Percentiles rank a stretch among this genome's conserved stretches.
Conservation (phyloP, 2,888 invertebrate genomes). For the Eristalis arbustorum region DNA sequence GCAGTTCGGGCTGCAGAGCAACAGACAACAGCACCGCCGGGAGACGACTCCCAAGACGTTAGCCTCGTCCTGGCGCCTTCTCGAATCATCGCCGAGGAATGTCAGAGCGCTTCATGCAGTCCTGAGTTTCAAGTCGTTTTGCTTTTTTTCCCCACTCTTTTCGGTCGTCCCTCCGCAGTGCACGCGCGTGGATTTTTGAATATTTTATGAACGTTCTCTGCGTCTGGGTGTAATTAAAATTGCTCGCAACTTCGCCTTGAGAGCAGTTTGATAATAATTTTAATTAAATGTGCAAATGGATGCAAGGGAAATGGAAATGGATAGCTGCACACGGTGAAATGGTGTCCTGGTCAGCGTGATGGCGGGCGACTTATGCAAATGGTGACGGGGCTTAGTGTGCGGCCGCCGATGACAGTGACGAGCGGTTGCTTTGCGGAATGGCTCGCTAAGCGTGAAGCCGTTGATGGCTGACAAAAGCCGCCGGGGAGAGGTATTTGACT, state of each 20-base stretch:
- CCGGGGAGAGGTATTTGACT: conserved; percentile 25
- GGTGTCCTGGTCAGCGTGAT: conserved; percentile 18
- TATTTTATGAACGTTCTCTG: conserved; percentile 43
- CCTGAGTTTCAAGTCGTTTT: neutral
- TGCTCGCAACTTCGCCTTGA: conserved; percentile 53
- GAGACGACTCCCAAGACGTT: conserved; percentile 26
- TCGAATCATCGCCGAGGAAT: conserved; percentile 46
- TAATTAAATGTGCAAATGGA: conserved; percentile 69
- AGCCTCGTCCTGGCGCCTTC: conserved; percentile 43
- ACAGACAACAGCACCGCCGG: conserved; percentile 18
- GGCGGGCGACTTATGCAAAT: conserved; percentile 62
- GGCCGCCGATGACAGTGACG: conserved; percentile 15
- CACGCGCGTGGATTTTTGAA: conserved; percentile 49
- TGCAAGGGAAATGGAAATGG: conserved; percentile 61
- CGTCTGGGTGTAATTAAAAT: conserved; percentile 63
- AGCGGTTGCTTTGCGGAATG: neutral
- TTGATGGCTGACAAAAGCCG: conserved; percentile 14
- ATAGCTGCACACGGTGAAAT: conserved; percentile 42
- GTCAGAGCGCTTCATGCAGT: conserved; percentile 10
- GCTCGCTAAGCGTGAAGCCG: neutral
- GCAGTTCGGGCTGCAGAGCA: conserved; percentile 2
- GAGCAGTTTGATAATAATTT: conserved; percentile 62
- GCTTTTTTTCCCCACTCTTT: neutral
- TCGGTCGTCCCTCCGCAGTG: neutral
- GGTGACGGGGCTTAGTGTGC: conserved; percentile 50